Base-by-base conservation (phyloP, 2,113 vertebrate species). In the Felis chaus region DNA sequence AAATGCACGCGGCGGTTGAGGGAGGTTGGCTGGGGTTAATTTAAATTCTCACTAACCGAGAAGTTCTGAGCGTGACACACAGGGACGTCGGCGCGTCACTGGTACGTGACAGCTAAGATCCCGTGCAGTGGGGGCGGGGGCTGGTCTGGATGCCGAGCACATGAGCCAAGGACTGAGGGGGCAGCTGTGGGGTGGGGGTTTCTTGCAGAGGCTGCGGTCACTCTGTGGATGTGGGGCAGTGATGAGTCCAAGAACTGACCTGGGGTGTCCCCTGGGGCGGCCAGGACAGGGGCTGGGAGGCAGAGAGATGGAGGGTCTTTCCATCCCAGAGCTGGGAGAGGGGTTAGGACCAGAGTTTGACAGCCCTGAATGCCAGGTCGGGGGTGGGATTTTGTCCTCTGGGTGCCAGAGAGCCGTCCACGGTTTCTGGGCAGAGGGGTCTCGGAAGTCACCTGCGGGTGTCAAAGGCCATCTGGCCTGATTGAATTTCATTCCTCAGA, bases 1-100 rank as follows among this genome's bases (percentile, higher is more conserved):
- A 4, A 13, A 11, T 2, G 6, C 6, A 4, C 0, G 5, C 19
- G 0, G 33, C 2, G 1, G 41, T 11, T 3, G 63, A 31, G 76
- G 68, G 57, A 11, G 31, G 50, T 23, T 7, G 50, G 50, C 89
- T 50, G 36, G 7, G 15, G 13, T 68, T 57, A 57, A 45, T 33
- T 13, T 39, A 21, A 27, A 7, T 27, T 66, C 4, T 27, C n/a
- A 6, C 39, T 27, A 25, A 71, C 36, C 0, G 11, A 41, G 25
- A 9, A 69, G 29, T 29, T 65, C 79, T 33, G 79, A 39, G 61
- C 3, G 0, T 15, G n/a, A 4, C 12, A 57, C 19, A 15, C 3
- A 2, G 29, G 27, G 7, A 7, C 25, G 9, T 25, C 14, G 0
- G 4, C 19, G 1, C 0, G 10, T 23, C 41, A 6, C 50, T 4